Evolutionary conservation across 2,888 invertebrate species (phyloP), one percentile per base, ranked within the genome.

Genomic region (Hydriomena furcata): DNA sequence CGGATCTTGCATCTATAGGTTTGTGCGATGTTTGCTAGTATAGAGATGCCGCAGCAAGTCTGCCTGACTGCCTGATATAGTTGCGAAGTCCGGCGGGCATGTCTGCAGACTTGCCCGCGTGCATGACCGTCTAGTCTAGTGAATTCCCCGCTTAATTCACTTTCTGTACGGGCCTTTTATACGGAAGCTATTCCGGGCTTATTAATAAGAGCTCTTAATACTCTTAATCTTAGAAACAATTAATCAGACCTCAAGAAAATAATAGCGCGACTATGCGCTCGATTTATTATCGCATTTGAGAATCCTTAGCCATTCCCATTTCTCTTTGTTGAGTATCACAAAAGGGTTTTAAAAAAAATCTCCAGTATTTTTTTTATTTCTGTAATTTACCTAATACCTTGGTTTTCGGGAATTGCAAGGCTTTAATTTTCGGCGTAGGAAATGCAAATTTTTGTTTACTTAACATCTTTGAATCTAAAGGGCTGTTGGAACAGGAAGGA

Each of bases 241-340:
- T 71, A 73, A 73, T 74, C 68, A 71, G 58, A 51, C 61, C 58
- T 62, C 56, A 61, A 63, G 63, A 65, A 73, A 71, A 73, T 67
- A 70, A 70, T 63, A 64, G 66, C 66, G 58, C 59, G 64, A 65
- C 71, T 71, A 65, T 64, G 59, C 63, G 68, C 65, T 68, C 73
- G 71, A 73, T 78, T 79, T 76, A 76, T 77, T 74, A 75, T 69
- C 65, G 66, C 62, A 69, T 71, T 60, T 68, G 49, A 73, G 60
- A 70, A 70, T 68, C 62, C 55, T 56, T 57, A 68, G 63, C 65
- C 66, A 69, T 76, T 69, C 58, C 38, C 64, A 65, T 68, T 68
- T 65, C 56, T 64, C 68, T 73, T 77, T 77, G 73, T 77, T 68
- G 45, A 64, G 67, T 68, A 68, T 66, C 55, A 73, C 66, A 74